phyloP scores from a whole-genome alignment of 2,113 vertebrate genomes.

The Semnornis frantzii region DNA sequence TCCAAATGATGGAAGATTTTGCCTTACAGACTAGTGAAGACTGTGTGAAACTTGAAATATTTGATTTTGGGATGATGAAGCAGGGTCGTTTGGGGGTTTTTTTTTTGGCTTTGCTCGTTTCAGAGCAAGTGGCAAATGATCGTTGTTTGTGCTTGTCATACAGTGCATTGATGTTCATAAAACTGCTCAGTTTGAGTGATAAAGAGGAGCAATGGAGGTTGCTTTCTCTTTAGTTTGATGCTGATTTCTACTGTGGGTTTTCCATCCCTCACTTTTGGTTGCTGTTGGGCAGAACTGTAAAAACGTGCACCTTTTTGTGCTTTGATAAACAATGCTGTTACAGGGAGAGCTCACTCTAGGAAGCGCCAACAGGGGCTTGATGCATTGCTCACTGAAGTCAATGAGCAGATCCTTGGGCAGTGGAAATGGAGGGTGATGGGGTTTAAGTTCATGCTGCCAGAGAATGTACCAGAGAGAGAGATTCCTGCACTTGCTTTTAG shows the following conservation, averaged over 20 bases:
- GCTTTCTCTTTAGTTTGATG: neutral
- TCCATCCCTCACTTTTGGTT: slow-evolving; percentile 36
- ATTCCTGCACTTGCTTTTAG: neutral
- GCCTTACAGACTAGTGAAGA: slow-evolving; percentile 82
- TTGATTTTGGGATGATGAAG: slow-evolving; percentile 63
- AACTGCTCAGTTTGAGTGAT: neutral
- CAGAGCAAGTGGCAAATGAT: slow-evolving; percentile 72
- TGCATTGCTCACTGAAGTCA: neutral
- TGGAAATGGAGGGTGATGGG: neutral
- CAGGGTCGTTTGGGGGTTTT: neutral
- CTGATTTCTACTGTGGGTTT: neutral
- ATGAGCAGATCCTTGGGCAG: neutral
- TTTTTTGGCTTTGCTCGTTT: slow-evolving; percentile 74
- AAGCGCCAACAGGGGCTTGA: neutral
- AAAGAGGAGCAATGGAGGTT: neutral
- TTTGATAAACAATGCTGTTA: slow-evolving; percentile 21
- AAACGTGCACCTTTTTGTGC: slow-evolving; percentile 58
- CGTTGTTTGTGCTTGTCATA: neutral
- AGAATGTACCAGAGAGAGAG: neutral
- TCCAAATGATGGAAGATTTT: slow-evolving; percentile 67
- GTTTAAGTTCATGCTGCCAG: neutral
- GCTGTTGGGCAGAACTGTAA: slow-evolving; percentile 61
- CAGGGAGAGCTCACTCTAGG: neutral
- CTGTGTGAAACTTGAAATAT: slow-evolving; percentile 51
- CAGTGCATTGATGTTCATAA: neutral